Evolutionary conservation across 2,113 vertebrate species (phyloP).

Genomic region (Aldabrachelys gigantea): DNA sequence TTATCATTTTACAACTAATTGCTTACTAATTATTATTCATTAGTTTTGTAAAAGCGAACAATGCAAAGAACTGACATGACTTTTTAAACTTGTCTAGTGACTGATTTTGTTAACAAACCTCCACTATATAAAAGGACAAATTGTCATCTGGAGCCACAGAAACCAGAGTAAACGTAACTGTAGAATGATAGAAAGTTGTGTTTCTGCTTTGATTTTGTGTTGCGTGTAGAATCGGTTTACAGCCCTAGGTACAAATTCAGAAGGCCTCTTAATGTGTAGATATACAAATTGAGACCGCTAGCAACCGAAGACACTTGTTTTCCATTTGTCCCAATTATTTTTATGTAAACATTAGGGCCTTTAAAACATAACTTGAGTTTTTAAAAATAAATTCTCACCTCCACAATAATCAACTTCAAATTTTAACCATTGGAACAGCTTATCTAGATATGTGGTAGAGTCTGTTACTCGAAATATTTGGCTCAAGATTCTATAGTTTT

Average conservation of each 20-base stretch:
- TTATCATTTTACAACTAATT: slow-evolving; percentile 41
- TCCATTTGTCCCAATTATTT: background rate
- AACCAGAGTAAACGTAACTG: slow-evolving; percentile 65
- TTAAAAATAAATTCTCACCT: slow-evolving; percentile 11
- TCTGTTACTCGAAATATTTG: background rate
- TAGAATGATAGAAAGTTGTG: slow-evolving; percentile 43
- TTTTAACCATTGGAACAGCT: background rate
- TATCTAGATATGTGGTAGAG: background rate
- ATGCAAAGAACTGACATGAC: background rate
- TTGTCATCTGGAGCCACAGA: slow-evolving; percentile 64
- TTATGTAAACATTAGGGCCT: background rate
- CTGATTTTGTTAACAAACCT: slow-evolving; percentile 2
- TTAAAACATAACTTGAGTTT: background rate
- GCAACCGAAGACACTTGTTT: background rate
- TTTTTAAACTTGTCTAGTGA: slow-evolving; percentile 20
- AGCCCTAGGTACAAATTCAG: background rate
- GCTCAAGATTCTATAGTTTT: background rate
- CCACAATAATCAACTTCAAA: background rate
- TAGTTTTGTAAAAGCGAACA: slow-evolving; percentile 20
- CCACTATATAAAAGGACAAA: slow-evolving; percentile 30
- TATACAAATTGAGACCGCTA: too few species aligned
- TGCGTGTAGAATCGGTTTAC: slow-evolving; percentile 32
- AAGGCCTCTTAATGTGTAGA: background rate
- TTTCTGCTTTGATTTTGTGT: slow-evolving; percentile 58
- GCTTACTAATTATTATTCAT: slow-evolving; percentile 51